Evolutionary conservation across 2,888 invertebrate species (phyloP).

Genomic region (Tyria jacobaeae): DNA sequence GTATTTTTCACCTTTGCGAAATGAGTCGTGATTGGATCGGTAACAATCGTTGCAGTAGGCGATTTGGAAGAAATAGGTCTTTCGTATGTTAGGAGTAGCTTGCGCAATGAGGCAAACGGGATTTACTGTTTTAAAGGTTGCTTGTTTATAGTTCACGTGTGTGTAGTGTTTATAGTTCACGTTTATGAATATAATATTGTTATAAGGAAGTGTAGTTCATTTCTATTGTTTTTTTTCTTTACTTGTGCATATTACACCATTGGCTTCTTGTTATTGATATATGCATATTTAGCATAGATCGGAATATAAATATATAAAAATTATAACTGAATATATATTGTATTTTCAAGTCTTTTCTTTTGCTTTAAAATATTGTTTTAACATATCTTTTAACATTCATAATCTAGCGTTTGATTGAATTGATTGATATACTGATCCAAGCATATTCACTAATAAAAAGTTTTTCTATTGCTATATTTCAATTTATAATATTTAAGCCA

Average conservation of each 20-base stretch:
- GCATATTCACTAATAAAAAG: no score
- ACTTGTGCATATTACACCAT: neutral
- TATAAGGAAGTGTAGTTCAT: neutral
- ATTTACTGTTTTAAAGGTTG: slow-evolving; percentile 50
- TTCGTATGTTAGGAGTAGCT: slow-evolving; percentile 51
- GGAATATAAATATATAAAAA: no score
- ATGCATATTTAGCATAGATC: no score
- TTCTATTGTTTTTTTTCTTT: slow-evolving; percentile 1
- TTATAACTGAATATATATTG: no score
- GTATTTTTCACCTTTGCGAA: slow-evolving; percentile 85
- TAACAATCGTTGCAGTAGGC: slow-evolving; percentile 71
- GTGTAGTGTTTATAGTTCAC: slow-evolving; percentile 44
- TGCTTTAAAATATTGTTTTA: neutral
- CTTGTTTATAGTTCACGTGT: slow-evolving; percentile 44
- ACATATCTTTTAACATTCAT: no score
- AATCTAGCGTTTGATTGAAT: no score
- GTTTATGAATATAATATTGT: slow-evolving; percentile 25
- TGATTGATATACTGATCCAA: no score
- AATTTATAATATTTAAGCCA: no score
- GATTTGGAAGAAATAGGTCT: slow-evolving; percentile 79
- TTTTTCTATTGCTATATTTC: no score
- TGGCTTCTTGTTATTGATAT: neutral
- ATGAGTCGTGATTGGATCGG: slow-evolving; percentile 83
- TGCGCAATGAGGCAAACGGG: slow-evolving; percentile 58
- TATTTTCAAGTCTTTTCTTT: no score